A percentile compares a stretch with the other conserved stretches of the same genome.
phyloP scores from a whole-genome alignment of 2,797 vertebrate species.

The Phyllotis vaccarum region DNA sequence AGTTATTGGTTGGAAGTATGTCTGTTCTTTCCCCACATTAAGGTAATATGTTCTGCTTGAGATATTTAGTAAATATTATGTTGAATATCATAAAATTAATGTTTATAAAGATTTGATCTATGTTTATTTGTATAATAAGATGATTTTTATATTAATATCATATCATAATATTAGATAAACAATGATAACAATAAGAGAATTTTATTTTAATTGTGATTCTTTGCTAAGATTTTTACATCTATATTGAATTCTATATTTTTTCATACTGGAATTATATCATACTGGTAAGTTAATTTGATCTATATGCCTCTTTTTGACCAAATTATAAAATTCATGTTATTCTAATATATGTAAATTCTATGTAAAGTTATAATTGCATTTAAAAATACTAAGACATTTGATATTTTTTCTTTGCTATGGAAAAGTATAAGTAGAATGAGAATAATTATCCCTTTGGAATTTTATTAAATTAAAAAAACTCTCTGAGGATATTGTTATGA shows the following conservation, averaged over 20 bases:
- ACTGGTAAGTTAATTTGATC: not conserved
- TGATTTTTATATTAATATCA: conserved; percentile 40
- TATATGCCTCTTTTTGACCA: not conserved
- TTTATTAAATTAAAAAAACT: conserved; percentile 39
- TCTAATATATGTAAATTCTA: not conserved
- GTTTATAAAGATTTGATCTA: not conserved
- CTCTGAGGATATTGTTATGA: not conserved
- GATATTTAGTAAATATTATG: conserved; percentile 13
- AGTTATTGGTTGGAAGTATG: conserved; percentile 13
- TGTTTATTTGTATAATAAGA: not conserved
- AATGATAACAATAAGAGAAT: not conserved
- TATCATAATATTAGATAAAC: not conserved
- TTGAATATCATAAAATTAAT: conserved; percentile 1
- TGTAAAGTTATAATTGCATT: not conserved
- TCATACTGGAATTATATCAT: not conserved
- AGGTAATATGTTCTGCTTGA: not conserved
- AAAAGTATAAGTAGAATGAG: not conserved
- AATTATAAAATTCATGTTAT: conserved; percentile 13
- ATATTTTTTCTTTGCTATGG: not conserved
- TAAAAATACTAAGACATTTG: not conserved
- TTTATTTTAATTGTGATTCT: conserved; percentile 22
- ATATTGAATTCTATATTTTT: conserved; percentile 22
- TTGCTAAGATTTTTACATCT: conserved; percentile 6
- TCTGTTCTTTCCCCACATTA: not conserved
- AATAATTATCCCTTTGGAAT: not conserved